These are phyloP conservation scores for Montipora foliosa DNA, from an alignment of 64 coral and sea anemone genomes.

Conservation along the genomic window DNA sequence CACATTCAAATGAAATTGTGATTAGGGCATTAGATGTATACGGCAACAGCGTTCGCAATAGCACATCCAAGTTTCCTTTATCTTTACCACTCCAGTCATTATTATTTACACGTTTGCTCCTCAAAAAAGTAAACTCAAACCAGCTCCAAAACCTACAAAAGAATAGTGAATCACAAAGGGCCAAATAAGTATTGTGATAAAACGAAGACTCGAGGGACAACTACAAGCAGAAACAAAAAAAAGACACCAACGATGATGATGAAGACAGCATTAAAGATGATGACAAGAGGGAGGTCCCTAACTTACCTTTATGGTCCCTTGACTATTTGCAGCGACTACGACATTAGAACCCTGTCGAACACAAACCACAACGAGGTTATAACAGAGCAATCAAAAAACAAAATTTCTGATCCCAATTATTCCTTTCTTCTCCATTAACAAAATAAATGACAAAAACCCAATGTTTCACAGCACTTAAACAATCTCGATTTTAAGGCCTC, in stretches of 20 bases:
- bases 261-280: background rate
- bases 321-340: constrained; percentile 89
- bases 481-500: too few relatives aligned
- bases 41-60: background rate
- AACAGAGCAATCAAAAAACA: too few relatives aligned
- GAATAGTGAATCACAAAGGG: background rate
- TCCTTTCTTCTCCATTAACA: too few relatives aligned
- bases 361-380: background rate
- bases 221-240: too few relatives aligned
- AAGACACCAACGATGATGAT: too few relatives aligned
- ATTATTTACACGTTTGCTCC: background rate
- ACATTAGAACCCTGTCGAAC: constrained; percentile 80
- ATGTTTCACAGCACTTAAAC: too few relatives aligned
- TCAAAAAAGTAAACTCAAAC: background rate
- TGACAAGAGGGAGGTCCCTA: background rate
- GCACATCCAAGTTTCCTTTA: background rate
- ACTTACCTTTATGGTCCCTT: constrained; percentile 85
- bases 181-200: background rate
- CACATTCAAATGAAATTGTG: too few relatives aligned
- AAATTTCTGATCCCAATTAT: background rate
- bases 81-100: background rate
- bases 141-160: constrained; percentile 47
- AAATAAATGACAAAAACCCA: too few relatives aligned
- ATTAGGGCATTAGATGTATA: background rate
- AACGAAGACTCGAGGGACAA: too few relatives aligned